A percentile compares a stretch with the other conserved stretches of the same genome.
Conservation (phyloP, 2,888 invertebrate species). For the Pheosia gnoma region DNA sequence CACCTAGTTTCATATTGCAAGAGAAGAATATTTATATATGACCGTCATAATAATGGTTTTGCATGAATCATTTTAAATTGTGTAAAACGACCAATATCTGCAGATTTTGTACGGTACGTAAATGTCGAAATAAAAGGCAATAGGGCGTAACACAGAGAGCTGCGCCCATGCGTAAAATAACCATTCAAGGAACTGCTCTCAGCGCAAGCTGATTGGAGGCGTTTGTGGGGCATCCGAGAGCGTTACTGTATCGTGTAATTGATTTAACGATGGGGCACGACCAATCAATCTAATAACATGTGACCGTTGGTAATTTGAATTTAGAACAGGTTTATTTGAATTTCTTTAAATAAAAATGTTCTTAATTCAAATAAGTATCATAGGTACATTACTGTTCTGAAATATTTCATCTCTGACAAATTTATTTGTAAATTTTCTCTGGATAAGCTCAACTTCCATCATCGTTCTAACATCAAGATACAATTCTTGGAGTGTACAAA, state of each 20-base stretch:
- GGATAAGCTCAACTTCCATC: neutral
- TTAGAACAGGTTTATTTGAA: slow-evolving; percentile 24
- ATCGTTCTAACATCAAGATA: neutral
- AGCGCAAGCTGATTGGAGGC: slow-evolving; percentile 19
- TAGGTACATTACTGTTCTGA: no score
- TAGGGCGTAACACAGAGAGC: slow-evolving; percentile 61
- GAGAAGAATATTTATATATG: no score
- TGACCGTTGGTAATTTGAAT: slow-evolving; percentile 27
- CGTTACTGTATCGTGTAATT: slow-evolving; percentile 6
- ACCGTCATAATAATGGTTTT: neutral
- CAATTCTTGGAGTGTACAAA: neutral
- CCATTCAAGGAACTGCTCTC: slow-evolving; percentile 45
- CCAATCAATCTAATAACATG: slow-evolving; percentile 2
- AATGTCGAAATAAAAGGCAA: slow-evolving; percentile 64
- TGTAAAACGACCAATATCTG: slow-evolving; percentile 17
- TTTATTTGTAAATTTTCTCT: neutral
- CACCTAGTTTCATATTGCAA: no score
- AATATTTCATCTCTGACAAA: neutral
- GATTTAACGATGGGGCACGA: slow-evolving; percentile 3
- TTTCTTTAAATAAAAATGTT: neutral
- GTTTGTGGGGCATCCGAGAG: slow-evolving; percentile 17
- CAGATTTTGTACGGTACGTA: slow-evolving; percentile 34
- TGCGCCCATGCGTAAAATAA: slow-evolving; percentile 69
- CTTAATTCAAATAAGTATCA: no score
- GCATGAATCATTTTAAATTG: slow-evolving; percentile 9